Conservation (phyloP, 2,113 vertebrate genomes). For the Daubentonia madagascariensis region DNA sequence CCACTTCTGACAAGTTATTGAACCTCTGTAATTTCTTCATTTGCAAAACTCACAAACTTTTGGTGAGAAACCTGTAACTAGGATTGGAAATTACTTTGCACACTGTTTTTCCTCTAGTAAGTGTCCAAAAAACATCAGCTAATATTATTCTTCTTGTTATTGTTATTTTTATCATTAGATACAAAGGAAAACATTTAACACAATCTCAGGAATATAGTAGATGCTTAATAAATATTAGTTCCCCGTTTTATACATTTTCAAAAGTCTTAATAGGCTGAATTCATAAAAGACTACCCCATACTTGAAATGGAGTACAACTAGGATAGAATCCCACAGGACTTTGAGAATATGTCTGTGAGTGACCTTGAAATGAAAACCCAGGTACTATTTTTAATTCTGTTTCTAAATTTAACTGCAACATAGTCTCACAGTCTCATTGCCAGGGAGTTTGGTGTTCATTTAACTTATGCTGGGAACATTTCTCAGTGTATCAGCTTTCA, state of each 20-base stretch:
- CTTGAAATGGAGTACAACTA: not conserved
- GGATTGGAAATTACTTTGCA: not conserved
- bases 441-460: constrained; percentile 71
- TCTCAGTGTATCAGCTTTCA: constrained; percentile 78
- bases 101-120: not conserved
- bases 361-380: constrained; percentile 80
- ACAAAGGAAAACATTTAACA: not conserved
- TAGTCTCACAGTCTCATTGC: constrained; percentile 71
- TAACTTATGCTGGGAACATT: constrained; percentile 72
- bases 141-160: not conserved
- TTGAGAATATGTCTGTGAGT: constrained; percentile 51
- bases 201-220: not conserved
- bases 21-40: constrained; percentile 11
- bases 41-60: constrained; percentile 28
- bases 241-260: not conserved
- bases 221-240: constrained; percentile 11
- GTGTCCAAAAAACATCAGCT: not conserved
- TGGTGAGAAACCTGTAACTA: not conserved
- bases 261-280: not conserved
- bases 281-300: not conserved
- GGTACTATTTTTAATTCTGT: constrained; percentile 68
- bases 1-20: not conserved
- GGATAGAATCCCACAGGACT: not conserved
- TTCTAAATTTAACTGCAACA: constrained; percentile 83
- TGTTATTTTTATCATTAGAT: not conserved